Conservation (phyloP, 2,113 vertebrate genomes). For the Ptilonorhynchus violaceus region DNA sequence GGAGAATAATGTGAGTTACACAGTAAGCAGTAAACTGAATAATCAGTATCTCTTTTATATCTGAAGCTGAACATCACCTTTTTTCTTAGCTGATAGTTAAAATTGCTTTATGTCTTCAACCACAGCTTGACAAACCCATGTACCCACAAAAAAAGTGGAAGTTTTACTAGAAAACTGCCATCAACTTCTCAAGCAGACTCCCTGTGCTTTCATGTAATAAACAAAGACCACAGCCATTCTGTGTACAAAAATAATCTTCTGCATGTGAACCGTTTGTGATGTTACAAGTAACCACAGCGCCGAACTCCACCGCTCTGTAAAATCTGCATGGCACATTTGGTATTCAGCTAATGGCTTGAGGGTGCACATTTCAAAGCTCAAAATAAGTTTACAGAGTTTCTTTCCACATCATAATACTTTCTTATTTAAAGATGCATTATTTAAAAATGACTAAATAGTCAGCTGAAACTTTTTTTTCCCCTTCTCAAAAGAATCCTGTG, state of each 20-base stretch:
- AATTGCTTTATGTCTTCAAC: not conserved
- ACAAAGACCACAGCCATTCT: not conserved
- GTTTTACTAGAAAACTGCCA: not conserved
- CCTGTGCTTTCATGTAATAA: not conserved
- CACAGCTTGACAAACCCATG: not conserved
- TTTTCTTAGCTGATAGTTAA: not conserved
- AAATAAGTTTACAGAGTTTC: not conserved
- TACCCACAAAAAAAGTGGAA: not conserved
- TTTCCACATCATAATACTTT: not conserved
- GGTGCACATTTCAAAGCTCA: not conserved
- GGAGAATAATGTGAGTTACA: not conserved
- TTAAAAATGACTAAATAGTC: conserved; percentile 4
- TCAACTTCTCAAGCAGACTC: not conserved
- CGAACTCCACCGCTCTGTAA: not conserved
- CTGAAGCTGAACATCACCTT: not conserved
- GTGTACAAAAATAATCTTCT: not conserved
- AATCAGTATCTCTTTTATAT: not conserved
- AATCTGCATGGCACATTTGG: not conserved
- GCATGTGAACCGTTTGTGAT: not conserved
- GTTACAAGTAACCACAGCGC: not conserved
- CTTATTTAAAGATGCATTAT: not conserved
- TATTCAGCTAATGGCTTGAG: not conserved
- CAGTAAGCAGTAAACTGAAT: not conserved
- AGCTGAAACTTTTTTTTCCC: not conserved
- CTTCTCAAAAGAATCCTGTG: not conserved